phyloP scores from a whole-genome alignment of 2,113 vertebrate species.

The Romanogobio albipinnatus region DNA sequence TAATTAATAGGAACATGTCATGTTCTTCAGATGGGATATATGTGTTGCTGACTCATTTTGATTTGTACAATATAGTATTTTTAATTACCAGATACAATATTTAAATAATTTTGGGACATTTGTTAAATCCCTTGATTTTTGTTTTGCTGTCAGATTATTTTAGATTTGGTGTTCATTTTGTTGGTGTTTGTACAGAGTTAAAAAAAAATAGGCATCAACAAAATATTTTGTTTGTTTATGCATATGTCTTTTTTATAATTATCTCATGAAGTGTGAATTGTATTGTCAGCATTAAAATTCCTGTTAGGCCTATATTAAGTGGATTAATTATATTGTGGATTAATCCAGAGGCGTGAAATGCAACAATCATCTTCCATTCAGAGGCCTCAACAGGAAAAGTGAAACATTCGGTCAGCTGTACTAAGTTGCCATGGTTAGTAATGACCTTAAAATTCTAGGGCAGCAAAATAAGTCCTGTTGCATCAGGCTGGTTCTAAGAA shows the following conservation, averaged over 20 bases:
- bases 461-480: slow-evolving; percentile 14
- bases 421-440: slow-evolving; percentile 45
- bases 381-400: slow-evolving; percentile 26
- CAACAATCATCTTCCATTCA: slow-evolving; percentile 28
- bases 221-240: neutral
- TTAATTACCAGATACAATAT: neutral
- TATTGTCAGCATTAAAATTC: slow-evolving; percentile 1
- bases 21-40: no score
- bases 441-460: slow-evolving; percentile 48
- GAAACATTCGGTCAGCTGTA: slow-evolving; percentile 7
- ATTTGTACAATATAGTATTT: no score
- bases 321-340: neutral
- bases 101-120: neutral
- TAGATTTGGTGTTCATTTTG: neutral
- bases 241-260: no score
- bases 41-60: no score
- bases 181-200: neutral
- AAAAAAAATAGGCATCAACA: neutral
- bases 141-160: neutral
- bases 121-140: neutral
- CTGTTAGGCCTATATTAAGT: slow-evolving; percentile 12
- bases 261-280: neutral
- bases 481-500: slow-evolving; percentile 31
- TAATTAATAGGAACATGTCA: no score
- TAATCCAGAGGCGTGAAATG: slow-evolving; percentile 36